Evolutionary conservation across 92 coral and sea anemone genomes (phyloP).

Genomic region (Zoanthus solanderi): DNA sequence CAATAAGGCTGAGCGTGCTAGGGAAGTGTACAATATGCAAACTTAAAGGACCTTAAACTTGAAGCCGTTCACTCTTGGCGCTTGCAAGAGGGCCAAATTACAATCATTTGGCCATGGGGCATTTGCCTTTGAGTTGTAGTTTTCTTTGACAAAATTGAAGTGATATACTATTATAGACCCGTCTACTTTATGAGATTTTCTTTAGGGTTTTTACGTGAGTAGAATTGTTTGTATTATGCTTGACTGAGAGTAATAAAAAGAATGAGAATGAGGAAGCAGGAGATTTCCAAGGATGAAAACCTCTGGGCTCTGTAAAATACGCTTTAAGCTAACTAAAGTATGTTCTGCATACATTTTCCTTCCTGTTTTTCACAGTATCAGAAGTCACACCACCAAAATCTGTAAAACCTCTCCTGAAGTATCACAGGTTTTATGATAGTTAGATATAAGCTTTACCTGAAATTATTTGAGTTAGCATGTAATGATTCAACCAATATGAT

Average conservation of each 20-base stretch:
- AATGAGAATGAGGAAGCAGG: background rate
- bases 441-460: background rate
- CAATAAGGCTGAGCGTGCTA: too few species aligned
- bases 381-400: background rate
- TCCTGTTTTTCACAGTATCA: conserved; percentile 1
- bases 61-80: too few species aligned
- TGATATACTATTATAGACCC: background rate
- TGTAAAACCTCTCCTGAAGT: background rate
- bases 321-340: background rate
- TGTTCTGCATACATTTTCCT: conserved; percentile 2
- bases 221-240: conserved; percentile 3
- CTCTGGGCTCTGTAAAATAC: conserved; percentile 7
- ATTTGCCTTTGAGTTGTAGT: too few species aligned
- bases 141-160: too few species aligned
- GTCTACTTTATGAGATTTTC: conserved; percentile 11
- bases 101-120: too few species aligned
- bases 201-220: conserved; percentile 9
- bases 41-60: too few species aligned
- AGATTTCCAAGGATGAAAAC: background rate
- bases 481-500: background rate
- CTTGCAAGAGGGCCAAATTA: too few species aligned
- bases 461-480: background rate
- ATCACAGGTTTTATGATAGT: background rate
- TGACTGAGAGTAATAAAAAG: background rate
- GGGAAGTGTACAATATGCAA: too few species aligned